These are phyloP conservation scores for Scrobipalpa atriplicella DNA, from an alignment of 2,888 invertebrate species.

Conservation along the genomic window DNA sequence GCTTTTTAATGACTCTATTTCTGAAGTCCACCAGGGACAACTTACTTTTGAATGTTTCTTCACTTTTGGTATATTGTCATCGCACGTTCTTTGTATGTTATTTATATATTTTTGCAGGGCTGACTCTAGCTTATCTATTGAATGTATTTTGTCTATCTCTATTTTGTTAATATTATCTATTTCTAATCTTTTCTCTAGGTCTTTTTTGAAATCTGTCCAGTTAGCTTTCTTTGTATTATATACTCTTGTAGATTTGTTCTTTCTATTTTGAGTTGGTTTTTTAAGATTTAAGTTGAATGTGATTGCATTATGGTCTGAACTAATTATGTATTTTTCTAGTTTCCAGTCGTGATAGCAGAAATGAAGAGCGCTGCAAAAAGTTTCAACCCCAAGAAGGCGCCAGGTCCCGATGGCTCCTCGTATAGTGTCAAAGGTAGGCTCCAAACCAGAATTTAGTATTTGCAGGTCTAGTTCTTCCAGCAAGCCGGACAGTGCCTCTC, in stretches of 20 bases:
- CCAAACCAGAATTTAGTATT: background rate
- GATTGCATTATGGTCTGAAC: conserved; percentile 20
- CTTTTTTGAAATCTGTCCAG: no score
- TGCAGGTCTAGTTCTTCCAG: background rate
- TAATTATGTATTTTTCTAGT: background rate
- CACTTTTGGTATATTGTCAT: background rate
- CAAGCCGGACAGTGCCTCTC: background rate
- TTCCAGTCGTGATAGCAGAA: background rate
- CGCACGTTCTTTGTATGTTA: no score
- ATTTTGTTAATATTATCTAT: no score
- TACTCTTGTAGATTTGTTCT: background rate
- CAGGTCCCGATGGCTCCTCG: background rate
- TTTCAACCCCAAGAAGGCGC: conserved; percentile 2
- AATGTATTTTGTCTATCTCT: no score
- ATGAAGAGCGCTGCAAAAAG: no score
- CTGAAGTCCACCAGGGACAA: conserved; percentile 19
- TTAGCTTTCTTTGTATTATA: conserved; percentile 20
- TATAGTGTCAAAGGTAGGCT: conserved; percentile 14
- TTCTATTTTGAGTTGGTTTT: no score
- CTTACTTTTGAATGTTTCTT: background rate
- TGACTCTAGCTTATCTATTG: no score
- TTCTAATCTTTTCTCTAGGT: no score
- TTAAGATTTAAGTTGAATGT: no score
- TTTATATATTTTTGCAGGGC: no score
- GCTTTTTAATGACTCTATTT: background rate